Evolutionary conservation across 1,140 invertebrate genomes (phyloP).

Genomic region (Hyposmocoma kahamanoa): DNA sequence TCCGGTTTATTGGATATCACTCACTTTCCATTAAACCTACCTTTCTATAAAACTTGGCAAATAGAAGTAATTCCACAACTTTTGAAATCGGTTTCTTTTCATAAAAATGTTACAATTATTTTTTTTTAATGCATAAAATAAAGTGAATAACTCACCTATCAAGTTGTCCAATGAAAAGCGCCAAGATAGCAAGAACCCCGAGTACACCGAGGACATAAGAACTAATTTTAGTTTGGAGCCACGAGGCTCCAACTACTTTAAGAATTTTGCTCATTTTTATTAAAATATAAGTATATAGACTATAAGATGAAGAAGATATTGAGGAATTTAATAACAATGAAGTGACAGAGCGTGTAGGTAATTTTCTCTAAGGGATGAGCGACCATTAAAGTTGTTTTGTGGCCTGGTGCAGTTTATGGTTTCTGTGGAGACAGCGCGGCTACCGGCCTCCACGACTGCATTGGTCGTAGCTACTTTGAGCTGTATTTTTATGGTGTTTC

Average conservation of each 20-base stretch:
- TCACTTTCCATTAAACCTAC: too few relatives aligned
- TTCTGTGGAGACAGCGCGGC: constrained; percentile 25
- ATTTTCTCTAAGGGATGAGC: constrained; percentile 56
- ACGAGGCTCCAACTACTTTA: constrained; percentile 86
- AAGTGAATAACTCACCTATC: constrained; percentile 67
- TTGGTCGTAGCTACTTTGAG: constrained; percentile 29
- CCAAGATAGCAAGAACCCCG: constrained; percentile 78
- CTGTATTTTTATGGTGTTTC: constrained; percentile 28
- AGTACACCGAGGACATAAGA: constrained; percentile 80
- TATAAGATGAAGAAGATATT: constrained; percentile 72
- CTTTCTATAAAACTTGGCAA: too few relatives aligned
- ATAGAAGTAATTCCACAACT: too few relatives aligned
- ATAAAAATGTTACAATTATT: too few relatives aligned
- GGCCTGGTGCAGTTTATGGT: constrained; percentile 33
- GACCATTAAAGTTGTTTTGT: constrained; percentile 56
- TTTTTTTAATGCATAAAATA: too few relatives aligned
- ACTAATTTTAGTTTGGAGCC: constrained; percentile 83
- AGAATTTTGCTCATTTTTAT: constrained; percentile 74
- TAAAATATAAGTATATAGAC: constrained; percentile 31
- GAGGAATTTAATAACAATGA: constrained; percentile 72
- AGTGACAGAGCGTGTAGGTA: constrained; percentile 67
- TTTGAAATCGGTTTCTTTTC: too few relatives aligned
- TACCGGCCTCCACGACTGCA: constrained; percentile 31
- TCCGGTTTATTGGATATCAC: too few relatives aligned
- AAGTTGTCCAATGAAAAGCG: constrained; percentile 79